phyloP scores from a whole-genome alignment of 2,113 vertebrate species.

The Chinchilla lanigera region DNA sequence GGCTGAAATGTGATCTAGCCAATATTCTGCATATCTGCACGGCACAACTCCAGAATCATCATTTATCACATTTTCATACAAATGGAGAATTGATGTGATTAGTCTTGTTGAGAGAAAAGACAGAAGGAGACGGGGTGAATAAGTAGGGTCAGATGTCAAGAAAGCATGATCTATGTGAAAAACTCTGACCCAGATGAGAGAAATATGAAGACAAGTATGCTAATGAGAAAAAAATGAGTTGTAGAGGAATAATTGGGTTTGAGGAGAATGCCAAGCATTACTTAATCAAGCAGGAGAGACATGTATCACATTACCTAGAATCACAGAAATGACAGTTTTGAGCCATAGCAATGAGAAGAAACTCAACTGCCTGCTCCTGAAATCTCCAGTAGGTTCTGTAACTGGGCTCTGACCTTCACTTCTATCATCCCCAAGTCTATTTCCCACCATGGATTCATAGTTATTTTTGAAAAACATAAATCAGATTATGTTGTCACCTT shows the following conservation, averaged over 20 bases:
- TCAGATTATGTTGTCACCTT: background rate
- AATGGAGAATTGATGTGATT: conserved; percentile 19
- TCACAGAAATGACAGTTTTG: background rate
- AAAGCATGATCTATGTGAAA: conserved; percentile 26
- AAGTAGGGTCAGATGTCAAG: background rate
- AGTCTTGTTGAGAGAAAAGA: conserved; percentile 13
- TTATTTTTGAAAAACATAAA: background rate
- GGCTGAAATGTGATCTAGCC: conserved; percentile 40
- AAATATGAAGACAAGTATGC: background rate
- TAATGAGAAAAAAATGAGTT: background rate
- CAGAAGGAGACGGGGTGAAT: background rate
- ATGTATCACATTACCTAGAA: background rate
- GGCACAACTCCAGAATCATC: background rate
- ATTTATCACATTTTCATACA: conserved; percentile 21
- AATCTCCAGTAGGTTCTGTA: background rate
- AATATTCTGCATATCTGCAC: background rate
- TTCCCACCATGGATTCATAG: background rate
- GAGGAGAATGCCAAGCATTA: background rate
- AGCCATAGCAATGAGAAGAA: background rate
- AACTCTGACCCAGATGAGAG: background rate
- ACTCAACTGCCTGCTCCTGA: background rate
- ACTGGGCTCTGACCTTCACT: background rate
- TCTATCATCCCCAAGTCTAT: background rate
- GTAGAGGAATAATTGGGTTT: background rate
- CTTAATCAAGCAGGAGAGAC: background rate